These are phyloP conservation scores for Nothocercus nigrocapillus DNA, from an alignment of 2,113 vertebrate species.

Conservation along the genomic window DNA sequence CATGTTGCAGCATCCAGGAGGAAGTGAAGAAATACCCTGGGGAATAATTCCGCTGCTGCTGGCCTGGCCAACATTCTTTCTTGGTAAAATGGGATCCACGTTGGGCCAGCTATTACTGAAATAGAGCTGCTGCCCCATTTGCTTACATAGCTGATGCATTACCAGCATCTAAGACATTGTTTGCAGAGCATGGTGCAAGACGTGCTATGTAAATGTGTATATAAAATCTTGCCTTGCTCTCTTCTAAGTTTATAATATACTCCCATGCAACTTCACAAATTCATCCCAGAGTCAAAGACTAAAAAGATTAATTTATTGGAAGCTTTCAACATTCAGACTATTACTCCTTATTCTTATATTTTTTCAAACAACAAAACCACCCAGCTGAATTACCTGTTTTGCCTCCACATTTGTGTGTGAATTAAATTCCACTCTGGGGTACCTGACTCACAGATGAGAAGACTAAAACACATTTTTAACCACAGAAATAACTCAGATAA, in stretches of 20 bases:
- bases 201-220: not conserved
- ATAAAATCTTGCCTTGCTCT: not conserved
- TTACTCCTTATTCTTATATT: not conserved
- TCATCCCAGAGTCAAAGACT: not conserved
- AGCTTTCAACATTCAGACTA: not conserved
- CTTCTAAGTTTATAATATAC: not conserved
- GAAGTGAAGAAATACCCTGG: not conserved
- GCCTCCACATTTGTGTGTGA: not conserved
- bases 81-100: not conserved
- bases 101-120: not conserved
- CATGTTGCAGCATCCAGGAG: not conserved
- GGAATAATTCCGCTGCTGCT: not conserved
- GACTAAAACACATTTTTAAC: not conserved
- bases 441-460: not conserved
- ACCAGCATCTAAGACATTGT: slow-evolving; percentile 13
- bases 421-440: not conserved
- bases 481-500: not conserved
- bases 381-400: not conserved
- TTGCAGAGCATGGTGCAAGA: not conserved
- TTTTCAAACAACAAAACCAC: not conserved
- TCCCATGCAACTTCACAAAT: not conserved
- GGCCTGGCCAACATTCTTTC: not conserved
- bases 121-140: slow-evolving; percentile 22
- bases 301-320: not conserved
- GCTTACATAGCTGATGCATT: slow-evolving; percentile 37